Evolutionary conservation across 2,113 vertebrate genomes (phyloP).

Genomic region (Syrmaticus mikado): DNA sequence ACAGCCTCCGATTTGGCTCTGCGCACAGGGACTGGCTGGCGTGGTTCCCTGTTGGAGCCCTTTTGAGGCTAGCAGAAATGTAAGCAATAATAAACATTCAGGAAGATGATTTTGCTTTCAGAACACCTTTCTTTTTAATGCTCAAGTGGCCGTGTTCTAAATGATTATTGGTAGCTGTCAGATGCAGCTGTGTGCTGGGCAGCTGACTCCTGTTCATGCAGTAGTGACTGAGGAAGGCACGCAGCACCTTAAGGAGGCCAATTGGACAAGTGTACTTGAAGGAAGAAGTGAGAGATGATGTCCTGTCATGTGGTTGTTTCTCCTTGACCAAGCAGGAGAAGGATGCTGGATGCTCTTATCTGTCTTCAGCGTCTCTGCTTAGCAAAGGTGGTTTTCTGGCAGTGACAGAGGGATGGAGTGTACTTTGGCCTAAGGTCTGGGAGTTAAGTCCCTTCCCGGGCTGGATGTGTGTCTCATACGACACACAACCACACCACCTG

Average conservation of each 20-base stretch:
- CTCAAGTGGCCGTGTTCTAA: not conserved
- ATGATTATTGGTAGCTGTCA: not conserved
- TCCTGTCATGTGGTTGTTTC: not conserved
- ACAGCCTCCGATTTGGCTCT: not conserved
- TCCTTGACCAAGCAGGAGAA: not conserved
- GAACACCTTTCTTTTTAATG: not conserved
- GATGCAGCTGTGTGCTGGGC: not conserved
- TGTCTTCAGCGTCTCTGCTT: not conserved
- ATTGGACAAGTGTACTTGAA: not conserved
- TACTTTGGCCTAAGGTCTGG: not conserved
- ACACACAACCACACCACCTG: rapidly evolving
- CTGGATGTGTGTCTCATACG: not conserved
- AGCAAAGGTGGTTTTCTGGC: not conserved
- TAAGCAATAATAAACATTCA: not conserved
- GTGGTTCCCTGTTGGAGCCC: not conserved
- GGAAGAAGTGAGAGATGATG: not conserved
- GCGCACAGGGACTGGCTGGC: rapidly evolving
- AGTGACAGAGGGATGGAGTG: not conserved
- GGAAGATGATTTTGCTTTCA: not conserved
- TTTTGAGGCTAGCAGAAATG: not conserved
- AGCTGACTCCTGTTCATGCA: not conserved
- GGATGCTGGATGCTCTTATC: not conserved
- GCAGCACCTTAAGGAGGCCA: not conserved
- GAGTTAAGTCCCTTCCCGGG: not conserved
- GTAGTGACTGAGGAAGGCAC: not conserved